These are phyloP conservation scores for Mesitornis unicolor DNA, from an alignment of 2,113 vertebrate genomes.

Conservation along the genomic window DNA sequence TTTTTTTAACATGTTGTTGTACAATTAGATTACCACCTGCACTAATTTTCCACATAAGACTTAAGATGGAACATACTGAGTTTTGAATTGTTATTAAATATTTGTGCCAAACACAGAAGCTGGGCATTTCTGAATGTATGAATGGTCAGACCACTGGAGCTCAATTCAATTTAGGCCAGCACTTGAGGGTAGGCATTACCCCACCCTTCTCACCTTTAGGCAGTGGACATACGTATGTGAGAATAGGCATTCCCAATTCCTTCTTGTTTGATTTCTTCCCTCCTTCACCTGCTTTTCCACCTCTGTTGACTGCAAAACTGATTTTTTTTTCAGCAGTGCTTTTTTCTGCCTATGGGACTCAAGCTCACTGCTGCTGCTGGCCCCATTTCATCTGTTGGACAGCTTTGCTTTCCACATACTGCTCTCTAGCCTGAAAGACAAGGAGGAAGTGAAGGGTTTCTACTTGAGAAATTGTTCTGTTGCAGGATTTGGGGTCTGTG, in stretches of 20 bases:
- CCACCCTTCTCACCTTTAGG: neutral
- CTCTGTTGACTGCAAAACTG: neutral
- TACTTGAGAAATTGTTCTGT: neutral
- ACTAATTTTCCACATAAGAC: slow-evolving; percentile 43
- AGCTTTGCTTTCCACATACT: neutral
- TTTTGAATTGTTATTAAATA: slow-evolving; percentile 46
- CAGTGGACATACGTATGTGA: neutral
- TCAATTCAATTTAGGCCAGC: neutral
- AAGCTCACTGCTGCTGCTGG: neutral
- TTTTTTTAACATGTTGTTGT: slow-evolving; percentile 81
- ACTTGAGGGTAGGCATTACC: neutral
- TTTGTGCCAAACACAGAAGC: slow-evolving; percentile 18
- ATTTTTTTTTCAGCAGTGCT: neutral
- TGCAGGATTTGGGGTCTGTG: neutral
- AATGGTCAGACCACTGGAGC: neutral
- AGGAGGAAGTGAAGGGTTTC: neutral
- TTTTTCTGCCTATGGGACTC: neutral
- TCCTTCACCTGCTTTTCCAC: neutral
- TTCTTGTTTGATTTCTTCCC: neutral
- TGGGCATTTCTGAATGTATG: neutral
- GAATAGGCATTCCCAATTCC: neutral
- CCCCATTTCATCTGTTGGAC: neutral
- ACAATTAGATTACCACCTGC: slow-evolving; percentile 62
- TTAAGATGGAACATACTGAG: neutral
- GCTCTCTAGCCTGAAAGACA: neutral